Percentiles rank a stretch among this genome's conserved stretches.
Conservation (phyloP, 2,888 invertebrate genomes). For the Magallana nippona region DNA sequence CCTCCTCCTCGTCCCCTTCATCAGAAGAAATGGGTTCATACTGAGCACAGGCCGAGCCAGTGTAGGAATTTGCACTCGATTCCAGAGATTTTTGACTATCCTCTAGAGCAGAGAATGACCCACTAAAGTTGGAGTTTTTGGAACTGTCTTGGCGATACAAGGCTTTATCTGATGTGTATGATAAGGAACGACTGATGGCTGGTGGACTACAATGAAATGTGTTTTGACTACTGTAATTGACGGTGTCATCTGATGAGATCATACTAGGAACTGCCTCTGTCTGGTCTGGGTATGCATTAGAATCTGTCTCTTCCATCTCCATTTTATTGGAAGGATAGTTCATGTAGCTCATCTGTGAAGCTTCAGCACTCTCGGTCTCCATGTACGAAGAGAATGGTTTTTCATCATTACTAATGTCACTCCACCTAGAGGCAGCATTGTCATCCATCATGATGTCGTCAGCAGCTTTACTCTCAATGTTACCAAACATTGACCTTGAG, state of each 20-base stretch:
- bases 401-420: conserved; percentile 38
- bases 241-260: conserved; percentile 35
- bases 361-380: conserved; percentile 32
- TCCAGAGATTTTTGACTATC: conserved; percentile 17
- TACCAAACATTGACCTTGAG: conserved; percentile 1
- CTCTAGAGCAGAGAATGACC: background rate
- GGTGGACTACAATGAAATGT: conserved; percentile 30
- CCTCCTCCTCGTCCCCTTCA: conserved; percentile 48
- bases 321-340: background rate
- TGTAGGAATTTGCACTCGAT: background rate
- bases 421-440: conserved; percentile 31
- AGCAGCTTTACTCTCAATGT: conserved; percentile 5
- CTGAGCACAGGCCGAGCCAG: conserved; percentile 43
- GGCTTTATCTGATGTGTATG: conserved; percentile 1
- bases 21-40: conserved; percentile 52
- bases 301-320: background rate
- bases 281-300: conserved; percentile 11
- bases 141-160: conserved; percentile 15
- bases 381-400: conserved; percentile 38
- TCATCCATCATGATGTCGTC: conserved; percentile 36
- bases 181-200: conserved; percentile 17
- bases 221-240: conserved; percentile 9
- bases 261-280: conserved; percentile 31
- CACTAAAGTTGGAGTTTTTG: background rate
- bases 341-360: conserved; percentile 4